Conservation (phyloP, 2,113 vertebrate genomes). For the Leucopsar rothschildi region DNA sequence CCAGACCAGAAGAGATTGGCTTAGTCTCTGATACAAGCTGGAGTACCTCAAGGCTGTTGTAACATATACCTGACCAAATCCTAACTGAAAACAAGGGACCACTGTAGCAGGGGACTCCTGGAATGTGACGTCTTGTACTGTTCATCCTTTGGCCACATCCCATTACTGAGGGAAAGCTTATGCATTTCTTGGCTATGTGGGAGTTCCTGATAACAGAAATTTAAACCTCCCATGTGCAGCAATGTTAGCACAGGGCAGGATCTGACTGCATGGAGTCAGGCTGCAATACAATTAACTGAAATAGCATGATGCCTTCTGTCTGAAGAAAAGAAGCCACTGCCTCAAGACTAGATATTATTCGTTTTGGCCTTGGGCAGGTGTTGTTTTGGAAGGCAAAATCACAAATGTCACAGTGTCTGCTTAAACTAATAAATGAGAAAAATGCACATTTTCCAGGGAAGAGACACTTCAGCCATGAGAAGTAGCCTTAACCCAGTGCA, state of each 20-base stretch:
- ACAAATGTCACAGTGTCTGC: not conserved
- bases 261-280: not conserved
- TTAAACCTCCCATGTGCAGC: not conserved
- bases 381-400: not conserved
- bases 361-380: not conserved
- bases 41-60: constrained; percentile 9
- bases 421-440: not conserved
- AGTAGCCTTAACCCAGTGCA: not conserved
- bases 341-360: not conserved
- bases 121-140: not conserved
- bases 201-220: not conserved
- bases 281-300: not conserved
- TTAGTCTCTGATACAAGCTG: not conserved
- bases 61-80: not conserved
- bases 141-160: accelerated
- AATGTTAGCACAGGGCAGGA: not conserved
- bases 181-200: not conserved
- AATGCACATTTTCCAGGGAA: not conserved
- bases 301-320: not conserved
- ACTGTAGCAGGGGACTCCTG: not conserved
- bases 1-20: constrained; percentile 15
- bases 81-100: not conserved
- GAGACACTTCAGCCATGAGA: not conserved
- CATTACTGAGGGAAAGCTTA: not conserved
- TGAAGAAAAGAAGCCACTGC: not conserved